phyloP scores from a whole-genome alignment of 2,888 invertebrate genomes.

The Microplitis manilae region DNA sequence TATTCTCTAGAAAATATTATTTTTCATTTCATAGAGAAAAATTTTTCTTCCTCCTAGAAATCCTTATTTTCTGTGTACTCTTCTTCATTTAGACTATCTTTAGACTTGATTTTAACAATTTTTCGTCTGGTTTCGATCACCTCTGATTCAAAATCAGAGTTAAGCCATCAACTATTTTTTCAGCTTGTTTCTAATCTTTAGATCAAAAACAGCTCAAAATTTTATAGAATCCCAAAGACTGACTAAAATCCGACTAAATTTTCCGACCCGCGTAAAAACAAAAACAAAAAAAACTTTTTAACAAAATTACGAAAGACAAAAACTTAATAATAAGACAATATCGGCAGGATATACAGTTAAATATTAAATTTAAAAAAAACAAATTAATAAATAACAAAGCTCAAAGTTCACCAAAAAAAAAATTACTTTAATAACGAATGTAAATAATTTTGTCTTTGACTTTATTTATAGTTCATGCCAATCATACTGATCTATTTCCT shows the following conservation, averaged over 20 bases:
- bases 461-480: not conserved
- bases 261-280: too few species aligned
- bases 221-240: not conserved
- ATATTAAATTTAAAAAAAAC: not conserved
- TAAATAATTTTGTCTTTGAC: conserved; percentile 18
- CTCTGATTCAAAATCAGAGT: too few species aligned
- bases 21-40: too few species aligned
- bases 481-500: not conserved
- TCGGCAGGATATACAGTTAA: not conserved
- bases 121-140: too few species aligned
- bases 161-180: too few species aligned
- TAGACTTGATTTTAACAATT: too few species aligned
- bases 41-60: not conserved
- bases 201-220: not conserved
- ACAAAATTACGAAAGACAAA: not conserved
- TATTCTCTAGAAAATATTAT: too few species aligned
- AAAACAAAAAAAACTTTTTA: not conserved
- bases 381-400: not conserved
- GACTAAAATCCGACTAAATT: too few species aligned
- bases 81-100: too few species aligned
- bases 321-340: conserved; percentile 1
- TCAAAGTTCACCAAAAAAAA: not conserved
- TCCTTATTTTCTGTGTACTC: too few species aligned
- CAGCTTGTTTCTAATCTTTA: too few species aligned
- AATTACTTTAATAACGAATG: conserved; percentile 6